Percentiles rank a stretch among this genome's conserved stretches.
Evolutionary conservation across 2,888 invertebrate genomes (phyloP).

Genomic region (Synanthedon myopaeformis): DNA sequence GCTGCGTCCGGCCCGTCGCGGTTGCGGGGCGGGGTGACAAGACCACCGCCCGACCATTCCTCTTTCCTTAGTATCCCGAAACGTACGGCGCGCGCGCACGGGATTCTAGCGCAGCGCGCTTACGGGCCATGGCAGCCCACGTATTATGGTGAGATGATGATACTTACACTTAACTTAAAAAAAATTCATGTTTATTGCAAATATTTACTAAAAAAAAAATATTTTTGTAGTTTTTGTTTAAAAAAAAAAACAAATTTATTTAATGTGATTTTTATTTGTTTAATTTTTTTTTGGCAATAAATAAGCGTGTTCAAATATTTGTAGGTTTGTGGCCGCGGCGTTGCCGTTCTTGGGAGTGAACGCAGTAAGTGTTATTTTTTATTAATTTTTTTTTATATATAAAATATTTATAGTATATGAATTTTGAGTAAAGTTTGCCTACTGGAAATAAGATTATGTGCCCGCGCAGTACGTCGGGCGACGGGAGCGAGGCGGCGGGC

Average conservation of each 20-base stretch:
- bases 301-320: constrained; percentile 10
- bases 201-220: not conserved
- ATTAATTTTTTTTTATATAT: not conserved
- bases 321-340: constrained; percentile 56
- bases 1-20: constrained; percentile 12
- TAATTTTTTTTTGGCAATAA: constrained; percentile 1
- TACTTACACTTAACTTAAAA: not conserved
- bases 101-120: constrained; percentile 62
- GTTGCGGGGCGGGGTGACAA: constrained; percentile 43
- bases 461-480: constrained; percentile 19
- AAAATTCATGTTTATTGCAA: not conserved
- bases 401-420: not conserved
- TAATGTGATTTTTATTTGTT: not conserved
- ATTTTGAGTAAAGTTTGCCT: too few relatives aligned
- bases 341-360: constrained; percentile 44
- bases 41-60: constrained; percentile 46
- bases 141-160: constrained; percentile 51
- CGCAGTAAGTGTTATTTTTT: constrained; percentile 33
- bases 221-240: not conserved
- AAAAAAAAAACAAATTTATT: not conserved
- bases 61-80: constrained; percentile 66
- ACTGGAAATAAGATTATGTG: constrained; percentile 10
- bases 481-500: constrained; percentile 19
- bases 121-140: constrained; percentile 62
- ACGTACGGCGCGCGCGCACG: constrained; percentile 67